phyloP scores from a whole-genome alignment of 1,140 invertebrate genomes.

The Diploscapter pachys region DNA sequence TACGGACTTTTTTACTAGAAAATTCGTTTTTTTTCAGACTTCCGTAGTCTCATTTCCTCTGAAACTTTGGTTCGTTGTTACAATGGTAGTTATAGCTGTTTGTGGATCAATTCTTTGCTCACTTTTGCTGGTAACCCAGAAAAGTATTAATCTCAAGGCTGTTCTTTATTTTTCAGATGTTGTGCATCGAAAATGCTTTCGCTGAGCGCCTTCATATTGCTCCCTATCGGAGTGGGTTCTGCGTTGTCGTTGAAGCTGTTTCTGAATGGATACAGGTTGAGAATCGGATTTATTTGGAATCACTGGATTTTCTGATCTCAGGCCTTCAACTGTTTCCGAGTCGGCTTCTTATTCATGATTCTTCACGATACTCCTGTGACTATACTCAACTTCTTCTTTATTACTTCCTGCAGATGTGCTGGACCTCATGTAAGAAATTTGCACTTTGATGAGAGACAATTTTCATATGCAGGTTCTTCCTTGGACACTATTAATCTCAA shows the following conservation, averaged over 20 bases:
- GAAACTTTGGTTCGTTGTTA: conserved; percentile 48
- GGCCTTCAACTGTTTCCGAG: conserved; percentile 56
- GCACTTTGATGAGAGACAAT: not conserved
- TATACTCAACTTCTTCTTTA: conserved; percentile 52
- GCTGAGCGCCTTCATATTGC: conserved; percentile 38
- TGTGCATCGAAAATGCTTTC: conserved; percentile 56
- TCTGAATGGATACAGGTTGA: conserved; percentile 51
- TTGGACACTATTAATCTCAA: conserved; percentile 50
- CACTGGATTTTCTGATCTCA: not conserved
- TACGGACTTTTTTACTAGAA: conserved; percentile 11
- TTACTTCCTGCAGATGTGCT: conserved; percentile 48
- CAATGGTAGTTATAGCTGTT: conserved; percentile 44
- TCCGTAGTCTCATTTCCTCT: conserved; percentile 51
- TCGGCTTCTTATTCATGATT: conserved; percentile 50
- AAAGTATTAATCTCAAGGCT: too few species aligned
- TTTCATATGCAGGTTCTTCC: conserved; percentile 28
- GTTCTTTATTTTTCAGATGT: conserved; percentile 4
- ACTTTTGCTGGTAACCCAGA: conserved; percentile 38
- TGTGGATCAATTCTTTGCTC: conserved; percentile 50
- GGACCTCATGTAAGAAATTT: conserved; percentile 41
- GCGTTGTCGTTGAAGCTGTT: conserved; percentile 49
- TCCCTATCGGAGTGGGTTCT: conserved; percentile 50
- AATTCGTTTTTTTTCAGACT: conserved; percentile 32
- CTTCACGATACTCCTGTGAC: conserved; percentile 54
- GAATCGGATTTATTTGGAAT: too few species aligned